Conservation (phyloP, 2,888 invertebrate species). For the Caradrina kadenii region DNA sequence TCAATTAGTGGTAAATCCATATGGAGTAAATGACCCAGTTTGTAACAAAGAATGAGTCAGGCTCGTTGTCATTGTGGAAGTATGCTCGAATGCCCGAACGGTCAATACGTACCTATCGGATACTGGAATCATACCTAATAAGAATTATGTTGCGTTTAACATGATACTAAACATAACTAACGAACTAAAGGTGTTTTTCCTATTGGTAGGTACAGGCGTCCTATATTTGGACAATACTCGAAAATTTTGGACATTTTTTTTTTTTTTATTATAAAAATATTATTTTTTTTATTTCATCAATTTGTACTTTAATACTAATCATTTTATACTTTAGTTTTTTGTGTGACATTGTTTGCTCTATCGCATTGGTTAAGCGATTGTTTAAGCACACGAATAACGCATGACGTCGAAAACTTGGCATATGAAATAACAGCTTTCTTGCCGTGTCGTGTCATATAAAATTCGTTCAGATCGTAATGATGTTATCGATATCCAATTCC, state of each 20-base stretch:
- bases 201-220: too few species aligned
- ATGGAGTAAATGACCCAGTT: constrained; percentile 80
- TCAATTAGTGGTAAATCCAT: constrained; percentile 79
- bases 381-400: not conserved
- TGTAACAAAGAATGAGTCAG: constrained; percentile 86
- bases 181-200: too few species aligned
- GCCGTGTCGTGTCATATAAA: constrained; percentile 11
- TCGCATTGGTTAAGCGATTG: not conserved
- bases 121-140: constrained; percentile 20
- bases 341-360: not conserved
- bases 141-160: constrained; percentile 8
- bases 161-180: not conserved
- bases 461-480: constrained; percentile 53
- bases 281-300: not conserved
- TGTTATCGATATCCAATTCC: constrained; percentile 67
- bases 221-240: not conserved
- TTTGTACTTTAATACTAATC: too few species aligned
- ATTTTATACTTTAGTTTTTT: constrained; percentile 3
- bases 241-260: not conserved
- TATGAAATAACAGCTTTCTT: constrained; percentile 34
- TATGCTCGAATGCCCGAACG: constrained; percentile 71
- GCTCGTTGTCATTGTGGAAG: constrained; percentile 76
- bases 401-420: constrained; percentile 6
- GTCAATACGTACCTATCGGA: constrained; percentile 28
- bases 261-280: not conserved